Evolutionary conservation across 2,113 vertebrate species (phyloP), one percentile per base, ranked within the genome.

Genomic region (Promerops cafer): DNA sequence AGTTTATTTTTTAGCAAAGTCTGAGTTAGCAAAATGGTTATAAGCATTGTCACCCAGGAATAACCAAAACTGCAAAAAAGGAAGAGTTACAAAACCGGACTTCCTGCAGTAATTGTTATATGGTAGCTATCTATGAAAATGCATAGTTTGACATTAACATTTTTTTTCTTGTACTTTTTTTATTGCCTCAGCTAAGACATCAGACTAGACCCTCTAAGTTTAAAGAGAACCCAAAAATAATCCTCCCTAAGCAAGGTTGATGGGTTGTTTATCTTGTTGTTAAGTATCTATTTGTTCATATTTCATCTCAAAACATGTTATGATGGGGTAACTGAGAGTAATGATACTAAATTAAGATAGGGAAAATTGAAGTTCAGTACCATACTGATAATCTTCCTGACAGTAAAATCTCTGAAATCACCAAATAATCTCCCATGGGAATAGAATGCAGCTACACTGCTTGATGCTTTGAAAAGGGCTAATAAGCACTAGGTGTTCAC

Each of bases 301-400:
- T 83, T 93, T 45, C 49, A 85, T 79, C 75, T 94, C 87, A 90
- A 82, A 95, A 94, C 33, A 69, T 87, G 57, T 91, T 93, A 69
- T 76, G 70, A 87, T 85, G 53, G 40, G 22, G 45, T 90, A 85
- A 87, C 78, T 82, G 74, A 90, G 66, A 82, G 19, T 82, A 89
- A 91, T 82, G 39, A 65, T 53, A 82, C 23, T 56, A 85, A 87
- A 87, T 76, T 85, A 83, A 35, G 16, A 66, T 66, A 47, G 49
- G 37, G 33, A 95, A 87, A 82, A 94, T 65, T 78, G 70, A 90
- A n/a, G 31, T 68, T 93, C 89, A 90, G 89, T 71, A 89, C 56
- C 31, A 52, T 44, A 54, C 44, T 82, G 70, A 60, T 93, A 74
- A 89, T 77, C 50, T 69, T 72, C 68, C 57, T 89, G 83, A 87